Base-by-base conservation (phyloP, 2,797 vertebrate genomes). In the Sylvilagus floridanus region DNA sequence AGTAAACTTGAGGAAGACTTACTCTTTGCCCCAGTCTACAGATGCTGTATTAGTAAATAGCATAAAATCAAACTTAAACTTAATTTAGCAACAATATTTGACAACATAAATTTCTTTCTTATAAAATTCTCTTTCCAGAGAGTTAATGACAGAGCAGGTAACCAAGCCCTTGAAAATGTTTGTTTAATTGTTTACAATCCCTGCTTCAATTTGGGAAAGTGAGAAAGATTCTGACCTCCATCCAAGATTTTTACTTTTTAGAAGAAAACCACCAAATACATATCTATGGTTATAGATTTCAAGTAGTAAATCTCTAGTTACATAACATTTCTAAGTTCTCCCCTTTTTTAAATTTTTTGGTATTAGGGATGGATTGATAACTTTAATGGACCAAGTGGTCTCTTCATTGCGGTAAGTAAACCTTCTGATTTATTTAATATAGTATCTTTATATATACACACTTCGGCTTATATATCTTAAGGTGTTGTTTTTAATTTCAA, bases 291-390 rank as follows among this genome's bases (percentile, higher is more conserved):
- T 91, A 1, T 37, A 90, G 17, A 93, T 87, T 94, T 96, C 62
- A 95, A 78, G 77, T 89, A 81, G 75, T 77, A 83, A 87, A 68
- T 96, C 10, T 95, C 16, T 93, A 84, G 28, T 94, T 93, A 52
- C 71, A 81, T 96, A 87, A 35, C 94, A 57, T 30, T 97, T 97
- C 21, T 79, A 94, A 90, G 37, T 42, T 69, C 42, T 4, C 84
- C 50, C 19, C 68, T 50, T 71, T 63, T 71, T 91, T 96, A 90
- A 10, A 68, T 91, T 93, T 96, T 96, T 96, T 96, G 72, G 1
- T 89, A 93, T 94, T 90, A 99, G 99, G 99, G 99, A 93, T 99
- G 99, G 99, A 99, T 99, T 95, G 99, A 99, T 98, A 99, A 99
- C 98, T 99, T 99, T 98, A 99, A 99, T 93, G 99, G 99, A 97